Conservation (phyloP, 2,797 vertebrate genomes). For the Hydrolagus colliei region DNA sequence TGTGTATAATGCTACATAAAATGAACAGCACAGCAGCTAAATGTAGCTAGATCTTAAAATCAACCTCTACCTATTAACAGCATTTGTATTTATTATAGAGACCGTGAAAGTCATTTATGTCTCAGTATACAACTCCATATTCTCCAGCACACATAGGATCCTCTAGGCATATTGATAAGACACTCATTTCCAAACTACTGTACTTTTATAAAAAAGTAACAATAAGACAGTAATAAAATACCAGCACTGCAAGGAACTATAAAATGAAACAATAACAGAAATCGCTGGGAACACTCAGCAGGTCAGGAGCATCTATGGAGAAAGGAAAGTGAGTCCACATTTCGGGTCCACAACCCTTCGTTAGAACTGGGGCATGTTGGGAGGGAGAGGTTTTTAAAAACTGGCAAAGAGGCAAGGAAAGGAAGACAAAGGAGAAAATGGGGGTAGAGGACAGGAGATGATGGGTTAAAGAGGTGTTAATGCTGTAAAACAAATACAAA, state of each 20-base stretch:
- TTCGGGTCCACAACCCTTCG: too few relatives aligned
- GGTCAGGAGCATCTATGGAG: too few relatives aligned
- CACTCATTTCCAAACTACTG: background rate
- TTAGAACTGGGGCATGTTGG: too few relatives aligned
- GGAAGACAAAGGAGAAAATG: too few relatives aligned
- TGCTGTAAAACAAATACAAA: too few relatives aligned
- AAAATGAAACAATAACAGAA: background rate
- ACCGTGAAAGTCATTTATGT: background rate
- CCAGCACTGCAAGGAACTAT: background rate
- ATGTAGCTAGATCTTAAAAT: background rate
- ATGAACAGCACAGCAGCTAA: background rate
- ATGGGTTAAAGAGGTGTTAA: too few relatives aligned
- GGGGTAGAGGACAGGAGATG: too few relatives aligned
- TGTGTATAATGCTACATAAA: background rate
- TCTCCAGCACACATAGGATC: too few relatives aligned
- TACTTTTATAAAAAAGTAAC: background rate
- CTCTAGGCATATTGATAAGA: background rate
- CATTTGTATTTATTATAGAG: background rate
- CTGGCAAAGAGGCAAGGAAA: too few relatives aligned
- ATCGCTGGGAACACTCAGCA: too few relatives aligned
- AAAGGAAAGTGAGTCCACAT: too few relatives aligned
- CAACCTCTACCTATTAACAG: background rate
- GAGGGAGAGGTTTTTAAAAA: too few relatives aligned
- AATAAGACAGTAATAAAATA: background rate
- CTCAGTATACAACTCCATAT: background rate